Evolutionary conservation across 1,140 invertebrate genomes (phyloP).

Genomic region (Magallana angulata): DNA sequence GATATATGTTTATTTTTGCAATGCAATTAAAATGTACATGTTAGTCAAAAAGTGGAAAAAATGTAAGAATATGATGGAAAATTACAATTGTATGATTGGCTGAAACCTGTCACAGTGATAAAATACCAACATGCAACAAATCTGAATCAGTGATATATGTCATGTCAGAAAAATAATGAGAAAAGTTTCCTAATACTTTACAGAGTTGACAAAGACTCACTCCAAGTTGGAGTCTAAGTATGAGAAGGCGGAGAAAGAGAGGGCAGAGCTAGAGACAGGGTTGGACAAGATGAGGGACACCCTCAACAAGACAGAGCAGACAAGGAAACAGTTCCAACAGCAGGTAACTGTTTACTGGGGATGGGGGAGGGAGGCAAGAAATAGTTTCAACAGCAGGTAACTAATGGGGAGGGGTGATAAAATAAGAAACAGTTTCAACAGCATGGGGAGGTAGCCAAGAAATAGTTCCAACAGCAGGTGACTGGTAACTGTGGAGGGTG

Average conservation of each 20-base stretch:
- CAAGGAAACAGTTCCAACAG: conserved; percentile 69
- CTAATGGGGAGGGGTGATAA: no score
- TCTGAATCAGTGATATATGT: no score
- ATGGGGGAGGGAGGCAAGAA: background rate
- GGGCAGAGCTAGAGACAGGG: conserved; percentile 68
- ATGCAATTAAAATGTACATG: no score
- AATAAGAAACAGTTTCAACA: conserved; percentile 67
- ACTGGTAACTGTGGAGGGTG: background rate
- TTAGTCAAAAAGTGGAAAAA: no score
- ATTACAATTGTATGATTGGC: no score
- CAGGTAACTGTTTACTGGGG: conserved; percentile 57
- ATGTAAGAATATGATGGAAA: no score
- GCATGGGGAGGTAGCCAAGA: background rate
- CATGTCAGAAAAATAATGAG: no score
- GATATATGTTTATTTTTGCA: no score
- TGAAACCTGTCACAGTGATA: no score
- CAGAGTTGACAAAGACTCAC: conserved; percentile 66
- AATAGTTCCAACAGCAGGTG: conserved; percentile 65
- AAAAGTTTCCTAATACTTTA: no score
- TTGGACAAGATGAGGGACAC: conserved; percentile 69
- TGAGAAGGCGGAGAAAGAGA: conserved; percentile 67
- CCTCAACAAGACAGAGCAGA: conserved; percentile 64
- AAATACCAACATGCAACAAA: no score
- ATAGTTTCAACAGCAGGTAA: conserved; percentile 23
- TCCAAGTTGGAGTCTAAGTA: conserved; percentile 63